Conservation (phyloP, 1,140 invertebrate species). For the Phymorhynchus buccinoides region DNA sequence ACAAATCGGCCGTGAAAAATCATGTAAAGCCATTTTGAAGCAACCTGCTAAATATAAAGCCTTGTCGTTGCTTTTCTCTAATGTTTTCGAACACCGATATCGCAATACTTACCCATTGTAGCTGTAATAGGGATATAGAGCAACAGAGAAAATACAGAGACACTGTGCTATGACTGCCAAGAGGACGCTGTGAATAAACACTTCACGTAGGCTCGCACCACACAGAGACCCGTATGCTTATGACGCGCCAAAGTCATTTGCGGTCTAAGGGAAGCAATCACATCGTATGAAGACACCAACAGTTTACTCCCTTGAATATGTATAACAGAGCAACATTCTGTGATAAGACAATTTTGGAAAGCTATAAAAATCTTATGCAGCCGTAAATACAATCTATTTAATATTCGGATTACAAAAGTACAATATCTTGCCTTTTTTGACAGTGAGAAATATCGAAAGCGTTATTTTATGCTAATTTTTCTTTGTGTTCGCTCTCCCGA, state of each 20-base stretch:
- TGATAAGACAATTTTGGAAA: no score
- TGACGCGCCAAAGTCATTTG: constrained; percentile 32
- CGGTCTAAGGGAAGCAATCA: constrained; percentile 35
- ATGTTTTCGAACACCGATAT: constrained; percentile 38
- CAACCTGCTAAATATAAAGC: constrained; percentile 32
- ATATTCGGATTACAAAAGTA: background rate
- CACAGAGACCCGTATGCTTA: constrained; percentile 52
- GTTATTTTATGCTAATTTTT: background rate
- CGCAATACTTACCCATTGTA: constrained; percentile 49
- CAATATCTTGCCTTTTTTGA: background rate
- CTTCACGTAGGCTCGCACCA: constrained; percentile 48
- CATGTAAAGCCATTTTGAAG: constrained; percentile 33
- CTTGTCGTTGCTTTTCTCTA: constrained; percentile 32
- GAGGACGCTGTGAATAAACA: constrained; percentile 47
- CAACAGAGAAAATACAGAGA: constrained; percentile 31
- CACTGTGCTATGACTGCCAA: constrained; percentile 46
- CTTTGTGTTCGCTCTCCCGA: background rate
- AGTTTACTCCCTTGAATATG: background rate
- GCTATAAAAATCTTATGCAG: background rate
- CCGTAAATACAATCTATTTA: background rate
- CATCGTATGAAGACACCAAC: background rate
- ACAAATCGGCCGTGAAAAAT: constrained; percentile 34
- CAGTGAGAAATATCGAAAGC: background rate
- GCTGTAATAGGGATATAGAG: constrained; percentile 46
- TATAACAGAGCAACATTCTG: no score